Conservation (phyloP, 2,888 invertebrate species). For the Ectropis crepuscularia region DNA sequence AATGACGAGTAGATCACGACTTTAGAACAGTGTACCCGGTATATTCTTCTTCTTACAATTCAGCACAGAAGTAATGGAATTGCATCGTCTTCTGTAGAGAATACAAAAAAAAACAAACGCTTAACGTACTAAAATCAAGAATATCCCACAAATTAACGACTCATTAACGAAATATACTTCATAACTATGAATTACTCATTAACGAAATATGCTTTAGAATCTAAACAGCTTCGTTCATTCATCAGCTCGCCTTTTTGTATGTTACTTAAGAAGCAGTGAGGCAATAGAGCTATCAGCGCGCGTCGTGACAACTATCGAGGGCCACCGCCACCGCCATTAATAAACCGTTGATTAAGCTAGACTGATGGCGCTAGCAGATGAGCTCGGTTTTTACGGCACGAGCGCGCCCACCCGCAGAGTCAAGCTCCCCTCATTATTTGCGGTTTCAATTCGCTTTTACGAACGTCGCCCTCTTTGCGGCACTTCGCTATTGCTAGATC, state of each 20-base stretch:
- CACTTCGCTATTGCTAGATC: constrained; percentile 59
- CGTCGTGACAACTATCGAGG: constrained; percentile 50
- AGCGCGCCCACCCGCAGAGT: constrained; percentile 80
- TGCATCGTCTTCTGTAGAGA: too few species aligned
- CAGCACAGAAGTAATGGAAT: too few species aligned
- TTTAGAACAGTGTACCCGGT: too few species aligned
- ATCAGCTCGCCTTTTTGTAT: constrained; percentile 13
- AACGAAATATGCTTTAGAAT: background rate
- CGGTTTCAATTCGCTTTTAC: constrained; percentile 84
- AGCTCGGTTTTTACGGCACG: constrained; percentile 82
- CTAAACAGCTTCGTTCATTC: constrained; percentile 3
- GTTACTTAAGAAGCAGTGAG: constrained; percentile 35
- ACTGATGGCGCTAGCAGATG: constrained; percentile 79
- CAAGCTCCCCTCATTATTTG: constrained; percentile 78
- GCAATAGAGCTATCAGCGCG: constrained; percentile 61
- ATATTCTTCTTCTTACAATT: too few species aligned
- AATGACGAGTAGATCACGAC: too few species aligned
- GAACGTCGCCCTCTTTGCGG: constrained; percentile 72
- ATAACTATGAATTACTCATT: too few species aligned
- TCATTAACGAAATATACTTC: too few species aligned
- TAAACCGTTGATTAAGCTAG: constrained; percentile 77
- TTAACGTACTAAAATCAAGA: too few species aligned
- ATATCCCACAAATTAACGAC: too few species aligned
- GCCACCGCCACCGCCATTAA: constrained; percentile 71
- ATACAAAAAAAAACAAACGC: too few species aligned